phyloP scores from a whole-genome alignment of 2,797 vertebrate species.

The Hapalemur alaotrensis region DNA sequence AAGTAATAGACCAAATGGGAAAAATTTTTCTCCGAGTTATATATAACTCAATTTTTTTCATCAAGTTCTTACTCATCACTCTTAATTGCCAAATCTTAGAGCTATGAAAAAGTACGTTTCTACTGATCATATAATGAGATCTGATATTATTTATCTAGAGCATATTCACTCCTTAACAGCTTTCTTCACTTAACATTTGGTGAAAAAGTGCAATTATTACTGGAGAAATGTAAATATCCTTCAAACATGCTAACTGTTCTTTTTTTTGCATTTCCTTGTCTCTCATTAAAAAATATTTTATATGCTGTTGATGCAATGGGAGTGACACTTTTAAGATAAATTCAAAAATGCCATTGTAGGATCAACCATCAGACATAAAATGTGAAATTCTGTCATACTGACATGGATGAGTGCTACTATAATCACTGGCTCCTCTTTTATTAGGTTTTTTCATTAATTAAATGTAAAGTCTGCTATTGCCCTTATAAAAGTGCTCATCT shows the following conservation, averaged over 20 bases:
- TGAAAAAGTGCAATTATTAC: conserved; percentile 47
- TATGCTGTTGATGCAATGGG: neutral
- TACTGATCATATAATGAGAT: conserved; percentile 32
- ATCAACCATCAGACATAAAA: conserved; percentile 72
- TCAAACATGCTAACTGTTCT: neutral
- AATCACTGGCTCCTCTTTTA: conserved; percentile 66
- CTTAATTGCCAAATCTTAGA: conserved; percentile 61
- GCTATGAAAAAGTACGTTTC: neutral
- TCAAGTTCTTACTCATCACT: conserved; percentile 59
- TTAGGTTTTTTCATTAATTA: conserved; percentile 80
- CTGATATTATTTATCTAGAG: conserved; percentile 63
- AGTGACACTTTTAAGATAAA: conserved; percentile 50
- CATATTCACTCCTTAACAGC: conserved; percentile 52
- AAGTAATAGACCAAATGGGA: conserved; percentile 36
- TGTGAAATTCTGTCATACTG: conserved; percentile 70
- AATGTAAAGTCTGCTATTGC: conserved; percentile 73
- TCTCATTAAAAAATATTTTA: conserved; percentile 18
- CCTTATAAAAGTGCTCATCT: conserved; percentile 76
- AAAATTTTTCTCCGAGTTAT: conserved; percentile 42
- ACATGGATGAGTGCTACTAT: conserved; percentile 62
- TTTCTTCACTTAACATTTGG: conserved; percentile 59
- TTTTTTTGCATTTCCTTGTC: neutral
- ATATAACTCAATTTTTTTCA: conserved; percentile 40
- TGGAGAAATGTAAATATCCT: conserved; percentile 49
- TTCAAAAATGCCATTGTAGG: conserved; percentile 44